Evolutionary conservation across 2,113 vertebrate genomes (phyloP).

Genomic region (Antechinus stuartii): DNA sequence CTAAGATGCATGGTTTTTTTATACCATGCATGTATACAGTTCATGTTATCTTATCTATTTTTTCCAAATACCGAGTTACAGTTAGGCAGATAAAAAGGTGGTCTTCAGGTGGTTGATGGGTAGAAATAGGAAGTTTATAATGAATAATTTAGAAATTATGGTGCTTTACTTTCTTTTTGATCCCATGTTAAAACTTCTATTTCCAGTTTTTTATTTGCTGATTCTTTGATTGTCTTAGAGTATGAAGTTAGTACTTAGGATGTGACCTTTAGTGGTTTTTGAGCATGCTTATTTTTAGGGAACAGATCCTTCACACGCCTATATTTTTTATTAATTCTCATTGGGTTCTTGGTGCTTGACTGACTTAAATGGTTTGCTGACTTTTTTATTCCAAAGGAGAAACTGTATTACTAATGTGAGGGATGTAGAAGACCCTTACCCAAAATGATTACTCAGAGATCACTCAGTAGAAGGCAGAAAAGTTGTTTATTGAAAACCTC

Average conservation of each 20-base stretch:
- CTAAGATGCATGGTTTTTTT: not conserved
- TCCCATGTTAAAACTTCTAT: not conserved
- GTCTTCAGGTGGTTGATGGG: not conserved
- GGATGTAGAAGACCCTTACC: too few relatives aligned
- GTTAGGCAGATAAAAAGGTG: conserved; percentile 29
- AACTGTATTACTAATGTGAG: not conserved
- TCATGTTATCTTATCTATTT: not conserved
- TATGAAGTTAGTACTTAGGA: not conserved
- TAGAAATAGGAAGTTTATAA: conserved; percentile 10
- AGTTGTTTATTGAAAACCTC: too few relatives aligned
- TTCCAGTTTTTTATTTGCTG: not conserved
- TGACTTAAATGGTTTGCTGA: not conserved
- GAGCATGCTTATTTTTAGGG: not conserved
- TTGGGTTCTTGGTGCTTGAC: not conserved
- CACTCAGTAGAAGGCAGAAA: too few relatives aligned
- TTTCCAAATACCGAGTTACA: conserved; percentile 2
- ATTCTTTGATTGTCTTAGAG: not conserved
- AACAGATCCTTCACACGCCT: not conserved
- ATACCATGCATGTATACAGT: not conserved
- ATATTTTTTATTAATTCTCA: not conserved
- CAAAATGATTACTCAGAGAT: too few relatives aligned
- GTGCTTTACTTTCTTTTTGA: not conserved
- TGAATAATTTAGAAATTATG: conserved; percentile 3
- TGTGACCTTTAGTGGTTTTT: not conserved
- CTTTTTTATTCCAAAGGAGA: not conserved